phyloP scores from a whole-genome alignment of 2,888 invertebrate species.

The Chloroclysta siterata region DNA sequence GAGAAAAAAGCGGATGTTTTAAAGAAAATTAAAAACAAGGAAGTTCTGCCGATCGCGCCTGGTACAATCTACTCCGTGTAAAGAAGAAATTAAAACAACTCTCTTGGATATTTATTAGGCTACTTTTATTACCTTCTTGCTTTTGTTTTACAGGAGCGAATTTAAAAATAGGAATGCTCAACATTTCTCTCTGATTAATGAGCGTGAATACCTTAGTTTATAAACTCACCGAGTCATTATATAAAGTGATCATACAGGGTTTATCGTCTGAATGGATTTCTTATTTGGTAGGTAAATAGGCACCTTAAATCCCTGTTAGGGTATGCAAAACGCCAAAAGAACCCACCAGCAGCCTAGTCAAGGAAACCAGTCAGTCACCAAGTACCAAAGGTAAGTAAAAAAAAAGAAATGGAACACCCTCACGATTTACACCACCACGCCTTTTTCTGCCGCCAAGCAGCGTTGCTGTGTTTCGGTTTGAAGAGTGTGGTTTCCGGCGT shows the following conservation, averaged over 20 bases:
- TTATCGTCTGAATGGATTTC: background rate
- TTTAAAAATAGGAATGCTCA: slow-evolving; percentile 62
- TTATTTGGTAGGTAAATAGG: background rate
- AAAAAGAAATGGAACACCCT: no score
- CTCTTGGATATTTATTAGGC: slow-evolving; percentile 83
- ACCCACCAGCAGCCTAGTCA: no score
- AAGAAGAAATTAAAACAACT: slow-evolving; percentile 84
- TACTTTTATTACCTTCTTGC: slow-evolving; percentile 72
- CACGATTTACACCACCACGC: no score
- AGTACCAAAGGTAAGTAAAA: no score
- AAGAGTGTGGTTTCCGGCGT: no score
- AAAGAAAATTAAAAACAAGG: slow-evolving; percentile 84
- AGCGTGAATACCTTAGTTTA: slow-evolving; percentile 36
- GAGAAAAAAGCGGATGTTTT: slow-evolving; percentile 80
- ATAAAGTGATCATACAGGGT: background rate
- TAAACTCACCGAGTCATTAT: background rate
- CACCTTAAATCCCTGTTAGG: no score
- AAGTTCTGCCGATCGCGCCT: slow-evolving; percentile 81
- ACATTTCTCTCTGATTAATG: slow-evolving; percentile 49
- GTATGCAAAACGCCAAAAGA: no score
- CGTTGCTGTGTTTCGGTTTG: no score
- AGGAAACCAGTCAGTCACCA: no score
- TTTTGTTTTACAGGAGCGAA: slow-evolving; percentile 67
- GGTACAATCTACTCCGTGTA: slow-evolving; percentile 80
- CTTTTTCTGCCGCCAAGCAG: no score